Conservation (phyloP, 2,113 vertebrate genomes). For the Falcunculus frontatus region DNA sequence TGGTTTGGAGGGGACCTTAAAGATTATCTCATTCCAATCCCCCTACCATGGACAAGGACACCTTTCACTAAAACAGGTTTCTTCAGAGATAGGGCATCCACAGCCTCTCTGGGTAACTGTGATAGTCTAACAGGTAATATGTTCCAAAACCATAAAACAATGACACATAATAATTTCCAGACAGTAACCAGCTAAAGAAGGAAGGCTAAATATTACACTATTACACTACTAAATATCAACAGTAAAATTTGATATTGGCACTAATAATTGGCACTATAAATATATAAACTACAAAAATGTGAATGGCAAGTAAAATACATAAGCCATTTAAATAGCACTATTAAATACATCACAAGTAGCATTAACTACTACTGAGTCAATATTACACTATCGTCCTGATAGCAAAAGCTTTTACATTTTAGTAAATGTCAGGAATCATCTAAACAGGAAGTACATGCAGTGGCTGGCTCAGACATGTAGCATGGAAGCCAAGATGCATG, state of each 20-base stretch:
- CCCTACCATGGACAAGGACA: background rate
- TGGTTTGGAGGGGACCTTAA: background rate
- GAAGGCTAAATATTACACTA: background rate
- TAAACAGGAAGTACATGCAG: background rate
- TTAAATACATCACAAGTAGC: background rate
- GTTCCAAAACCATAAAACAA: background rate
- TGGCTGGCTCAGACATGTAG: background rate
- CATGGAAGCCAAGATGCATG: rapidly evolving
- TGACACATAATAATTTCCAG: background rate
- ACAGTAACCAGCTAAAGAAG: background rate
- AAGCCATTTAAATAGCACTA: background rate
- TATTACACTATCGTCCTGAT: background rate
- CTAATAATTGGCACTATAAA: background rate
- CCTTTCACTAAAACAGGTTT: background rate
- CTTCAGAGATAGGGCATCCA: background rate
- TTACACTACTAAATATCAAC: background rate
- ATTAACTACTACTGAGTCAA: background rate
- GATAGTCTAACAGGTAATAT: background rate
- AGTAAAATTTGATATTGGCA: background rate
- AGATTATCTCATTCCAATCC: background rate
- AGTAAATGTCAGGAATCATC: background rate
- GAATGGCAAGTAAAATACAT: background rate
- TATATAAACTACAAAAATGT: background rate
- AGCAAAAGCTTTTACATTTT: background rate
- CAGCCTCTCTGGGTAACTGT: background rate